These are phyloP conservation scores for Oreochromis aureus DNA, from an alignment of 2,113 vertebrate species.

Conservation along the genomic window DNA sequence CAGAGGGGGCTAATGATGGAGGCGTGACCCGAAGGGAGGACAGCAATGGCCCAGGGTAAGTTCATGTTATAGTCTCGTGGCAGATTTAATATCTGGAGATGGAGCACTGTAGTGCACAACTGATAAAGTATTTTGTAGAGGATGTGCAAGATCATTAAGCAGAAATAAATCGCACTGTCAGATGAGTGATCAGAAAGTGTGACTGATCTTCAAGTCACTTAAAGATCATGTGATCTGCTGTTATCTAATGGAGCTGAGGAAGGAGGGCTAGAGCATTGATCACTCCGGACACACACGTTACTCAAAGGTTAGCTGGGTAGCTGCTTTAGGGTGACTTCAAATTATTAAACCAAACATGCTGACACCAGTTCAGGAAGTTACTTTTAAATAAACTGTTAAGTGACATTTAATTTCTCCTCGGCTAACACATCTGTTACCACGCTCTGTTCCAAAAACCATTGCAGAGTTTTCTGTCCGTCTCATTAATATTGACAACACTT, in stretches of 20 bases:
- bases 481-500: not conserved
- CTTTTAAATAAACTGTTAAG: not conserved
- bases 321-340: not conserved
- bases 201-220: not conserved
- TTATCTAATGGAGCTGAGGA: not conserved
- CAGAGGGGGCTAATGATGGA: conserved; percentile 76
- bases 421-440: not conserved
- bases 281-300: not conserved
- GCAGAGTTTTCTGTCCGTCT: not conserved
- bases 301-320: not conserved
- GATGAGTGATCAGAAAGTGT: not conserved
- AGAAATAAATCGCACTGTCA: not conserved
- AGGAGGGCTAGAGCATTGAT: not conserved
- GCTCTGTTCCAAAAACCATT: not conserved
- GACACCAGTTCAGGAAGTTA: not conserved
- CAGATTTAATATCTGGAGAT: not conserved
- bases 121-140: not conserved
- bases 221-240: not conserved
- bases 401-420: not conserved
- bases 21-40: conserved; percentile 79
- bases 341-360: not conserved
- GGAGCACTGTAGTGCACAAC: not conserved
- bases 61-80: not conserved
- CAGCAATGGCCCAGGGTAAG: conserved; percentile 94
- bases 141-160: not conserved